These are phyloP conservation scores for Aproaerema taeniolella DNA, from an alignment of 2,888 invertebrate species.

Conservation along the genomic window DNA sequence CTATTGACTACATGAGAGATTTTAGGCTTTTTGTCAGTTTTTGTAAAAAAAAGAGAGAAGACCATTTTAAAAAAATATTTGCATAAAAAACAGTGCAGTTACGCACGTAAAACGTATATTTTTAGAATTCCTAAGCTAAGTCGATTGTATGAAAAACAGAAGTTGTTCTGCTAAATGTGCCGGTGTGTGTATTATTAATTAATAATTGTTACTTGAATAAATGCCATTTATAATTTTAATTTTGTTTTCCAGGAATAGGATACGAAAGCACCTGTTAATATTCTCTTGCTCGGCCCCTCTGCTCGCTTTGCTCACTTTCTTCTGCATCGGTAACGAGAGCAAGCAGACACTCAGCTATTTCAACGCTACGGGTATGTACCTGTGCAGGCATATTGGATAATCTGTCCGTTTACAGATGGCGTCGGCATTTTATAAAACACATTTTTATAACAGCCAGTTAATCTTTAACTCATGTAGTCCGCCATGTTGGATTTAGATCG, in stretches of 20 bases:
- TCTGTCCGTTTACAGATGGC: background rate
- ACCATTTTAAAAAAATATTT: background rate
- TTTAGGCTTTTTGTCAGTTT: too few relatives aligned
- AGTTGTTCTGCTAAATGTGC: too few relatives aligned
- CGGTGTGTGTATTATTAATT: too few relatives aligned
- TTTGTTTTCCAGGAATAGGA: constrained; percentile 77
- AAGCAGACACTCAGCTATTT: constrained; percentile 92
- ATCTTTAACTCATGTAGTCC: background rate
- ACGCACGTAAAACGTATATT: background rate
- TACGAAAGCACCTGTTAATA: constrained; percentile 91
- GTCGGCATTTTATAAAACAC: background rate
- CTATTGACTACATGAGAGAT: too few relatives aligned
- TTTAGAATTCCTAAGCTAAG: background rate
- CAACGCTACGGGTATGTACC: constrained; percentile 90
- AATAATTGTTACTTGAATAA: too few relatives aligned
- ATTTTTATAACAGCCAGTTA: background rate
- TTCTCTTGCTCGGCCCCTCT: constrained; percentile 96
- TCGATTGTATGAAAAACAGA: background rate
- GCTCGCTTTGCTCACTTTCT: constrained; percentile 93
- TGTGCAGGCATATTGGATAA: background rate
- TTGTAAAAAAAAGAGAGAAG: too few relatives aligned
- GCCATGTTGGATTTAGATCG: background rate
- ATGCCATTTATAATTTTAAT: background rate
- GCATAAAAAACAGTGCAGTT: background rate
- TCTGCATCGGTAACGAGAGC: constrained; percentile 94